Base-by-base conservation (phyloP, 2,797 vertebrate genomes). In the Cryptoblepharus egeriae region DNA sequence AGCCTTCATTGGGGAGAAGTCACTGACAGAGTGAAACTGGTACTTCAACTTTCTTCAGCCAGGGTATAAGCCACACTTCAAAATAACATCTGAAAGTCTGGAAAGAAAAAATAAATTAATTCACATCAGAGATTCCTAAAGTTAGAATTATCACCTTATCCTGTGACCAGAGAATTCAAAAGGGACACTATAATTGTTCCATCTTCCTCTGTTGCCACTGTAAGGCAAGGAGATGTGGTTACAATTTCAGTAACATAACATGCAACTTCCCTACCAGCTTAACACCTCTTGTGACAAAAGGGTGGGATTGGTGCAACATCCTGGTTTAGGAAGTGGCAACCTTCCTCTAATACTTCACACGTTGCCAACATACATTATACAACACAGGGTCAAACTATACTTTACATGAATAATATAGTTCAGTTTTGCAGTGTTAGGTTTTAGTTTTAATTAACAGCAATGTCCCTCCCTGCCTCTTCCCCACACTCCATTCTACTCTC, bases 81-180 rank as follows among this genome's bases (percentile, higher is more conserved):
- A 97, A 93, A 91, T 97, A 96, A 89, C 98, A 99, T 75, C 61
- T 82, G 79, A 98, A 93, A 1, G 78, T 96, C 98, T 99, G 95
- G 95, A 91, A 18, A 16, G 28, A 8, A 79, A 82, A 37, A 60
- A n/a, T 8, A 87, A 75, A 87, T 35, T 35, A 11, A 84, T n/a
- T 58, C 72, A 5, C 16, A 22, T 73, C 24, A 10, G 32, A 79
- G 45, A 60, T 30, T 35, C 39, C 65, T 26, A 77, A 57, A 45
- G 18, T 4, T 0, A 1, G 82, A 82, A 28, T 26, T 20, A 28
- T 10, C 73, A 39, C 16, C 26, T 37, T 63, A 2, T 30, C 35
- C 13, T 22, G 15, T 35, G 20, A 77, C 9, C 24, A 67, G 15
- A 5, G 4, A n/a, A 35, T 57, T 9, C 65, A 67, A 72, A 67